phyloP scores from a whole-genome alignment of 2,888 invertebrate genomes.

The Belgica antarctica region DNA sequence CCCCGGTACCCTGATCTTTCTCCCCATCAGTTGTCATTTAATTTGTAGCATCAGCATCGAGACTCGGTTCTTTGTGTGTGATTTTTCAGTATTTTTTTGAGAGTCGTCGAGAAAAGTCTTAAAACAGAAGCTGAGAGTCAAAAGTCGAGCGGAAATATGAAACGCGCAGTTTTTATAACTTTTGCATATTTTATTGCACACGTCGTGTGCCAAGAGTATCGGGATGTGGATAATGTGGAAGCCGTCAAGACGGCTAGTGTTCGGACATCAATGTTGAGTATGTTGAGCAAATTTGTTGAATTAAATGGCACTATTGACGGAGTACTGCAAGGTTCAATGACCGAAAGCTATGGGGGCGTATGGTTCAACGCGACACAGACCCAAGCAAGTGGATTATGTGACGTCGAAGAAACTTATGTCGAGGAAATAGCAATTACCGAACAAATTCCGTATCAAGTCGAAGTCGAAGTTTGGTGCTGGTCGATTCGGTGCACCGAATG shows the following conservation, averaged over 20 bases:
- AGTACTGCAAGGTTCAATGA: slow-evolving; percentile 37
- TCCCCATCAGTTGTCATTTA: slow-evolving; percentile 22
- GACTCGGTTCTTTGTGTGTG: neutral
- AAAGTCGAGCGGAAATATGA: slow-evolving; percentile 18
- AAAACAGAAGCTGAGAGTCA: neutral
- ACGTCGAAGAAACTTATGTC: slow-evolving; percentile 1
- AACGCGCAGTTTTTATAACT: neutral
- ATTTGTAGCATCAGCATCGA: slow-evolving; percentile 19
- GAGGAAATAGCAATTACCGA: slow-evolving; percentile 28
- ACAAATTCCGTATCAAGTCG: slow-evolving; percentile 30
- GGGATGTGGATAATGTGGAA: neutral
- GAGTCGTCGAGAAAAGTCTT: slow-evolving; percentile 26
- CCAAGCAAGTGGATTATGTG: slow-evolving; percentile 17
- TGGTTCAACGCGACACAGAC: slow-evolving; percentile 35
- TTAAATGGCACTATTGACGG: slow-evolving; percentile 35
- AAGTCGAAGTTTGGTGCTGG: slow-evolving; percentile 42
- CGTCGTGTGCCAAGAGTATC: slow-evolving; percentile 24
- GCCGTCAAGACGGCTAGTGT: neutral
- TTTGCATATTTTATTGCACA: slow-evolving; percentile 33
- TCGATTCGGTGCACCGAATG: slow-evolving; percentile 27
- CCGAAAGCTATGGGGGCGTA: slow-evolving; percentile 33
- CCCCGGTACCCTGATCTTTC: slow-evolving; percentile 27
- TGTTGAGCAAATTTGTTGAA: slow-evolving; percentile 40
- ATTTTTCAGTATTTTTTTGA: slow-evolving; percentile 34
- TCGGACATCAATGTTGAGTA: slow-evolving; percentile 35